These are phyloP conservation scores for Holothuria scabra DNA, from an alignment of 53 echinoderm and acorn worm genomes.

Conservation along the genomic window DNA sequence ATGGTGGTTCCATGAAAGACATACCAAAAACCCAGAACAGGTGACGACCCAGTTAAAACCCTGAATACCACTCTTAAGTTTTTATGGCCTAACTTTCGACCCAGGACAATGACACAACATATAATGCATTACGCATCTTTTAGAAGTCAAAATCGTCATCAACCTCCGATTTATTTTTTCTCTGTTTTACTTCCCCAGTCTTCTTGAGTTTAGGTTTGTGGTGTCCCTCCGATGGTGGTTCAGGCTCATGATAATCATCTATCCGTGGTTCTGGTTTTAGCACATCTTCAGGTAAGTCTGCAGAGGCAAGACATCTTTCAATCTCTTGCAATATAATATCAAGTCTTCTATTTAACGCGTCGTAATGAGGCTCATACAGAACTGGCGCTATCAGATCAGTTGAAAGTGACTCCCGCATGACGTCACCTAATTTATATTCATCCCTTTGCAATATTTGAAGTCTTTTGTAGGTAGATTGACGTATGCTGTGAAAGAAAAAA, in stretches of 20 bases:
- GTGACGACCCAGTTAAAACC: no score
- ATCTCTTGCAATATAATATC: constrained; percentile 60
- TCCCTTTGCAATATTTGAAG: constrained; percentile 64
- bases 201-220: no score
- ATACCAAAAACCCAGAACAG: no score
- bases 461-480: constrained; percentile 70
- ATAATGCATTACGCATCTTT: no score
- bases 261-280: constrained; percentile 71
- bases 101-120: no score
- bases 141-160: no score
- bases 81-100: no score
- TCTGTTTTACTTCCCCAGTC: no score
- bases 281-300: constrained; percentile 47
- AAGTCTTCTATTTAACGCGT: constrained; percentile 80
- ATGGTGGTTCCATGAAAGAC: no score
- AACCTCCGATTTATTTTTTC: no score
- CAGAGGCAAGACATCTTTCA: constrained; percentile 47
- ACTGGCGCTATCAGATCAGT: constrained; percentile 71
- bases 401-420: constrained; percentile 81
- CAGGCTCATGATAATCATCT: constrained; percentile 68
- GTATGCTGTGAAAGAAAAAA: constrained; percentile 58
- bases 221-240: not conserved
- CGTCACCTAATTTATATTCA: constrained; percentile 75
- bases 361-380: constrained; percentile 69
- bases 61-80: no score